These are phyloP conservation scores for Tinamus guttatus DNA, from an alignment of 2,113 vertebrate genomes.

Conservation along the genomic window DNA sequence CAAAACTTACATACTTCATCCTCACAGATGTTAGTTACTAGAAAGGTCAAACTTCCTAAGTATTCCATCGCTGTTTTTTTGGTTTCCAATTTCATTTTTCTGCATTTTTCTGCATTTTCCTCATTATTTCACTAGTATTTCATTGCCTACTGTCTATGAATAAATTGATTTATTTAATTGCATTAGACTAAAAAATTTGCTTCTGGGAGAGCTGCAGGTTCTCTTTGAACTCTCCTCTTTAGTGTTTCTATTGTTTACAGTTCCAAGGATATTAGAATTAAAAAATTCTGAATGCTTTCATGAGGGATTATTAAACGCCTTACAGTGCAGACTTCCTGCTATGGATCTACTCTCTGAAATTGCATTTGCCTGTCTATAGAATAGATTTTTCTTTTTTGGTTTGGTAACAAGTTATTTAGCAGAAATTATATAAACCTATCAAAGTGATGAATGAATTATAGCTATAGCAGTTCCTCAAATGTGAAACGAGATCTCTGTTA, in stretches of 20 bases:
- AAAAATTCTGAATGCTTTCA: background rate
- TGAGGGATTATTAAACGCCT: background rate
- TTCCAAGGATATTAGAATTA: background rate
- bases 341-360: background rate
- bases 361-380: background rate
- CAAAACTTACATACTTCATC: background rate
- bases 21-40: background rate
- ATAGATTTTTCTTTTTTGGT: background rate
- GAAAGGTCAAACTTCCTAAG: background rate
- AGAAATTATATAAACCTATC: conserved; percentile 3
- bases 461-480: background rate
- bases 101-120: background rate
- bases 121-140: background rate
- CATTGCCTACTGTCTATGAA: background rate
- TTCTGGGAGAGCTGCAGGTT: background rate
- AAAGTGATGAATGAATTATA: background rate
- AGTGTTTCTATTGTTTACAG: background rate
- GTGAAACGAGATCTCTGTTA: background rate
- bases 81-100: background rate
- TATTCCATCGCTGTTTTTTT: background rate
- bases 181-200: background rate
- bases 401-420: conserved; percentile 6
- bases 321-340: background rate
- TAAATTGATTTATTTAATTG: background rate
- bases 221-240: background rate